Base-by-base conservation (phyloP, 2,888 invertebrate species). In the Tipula helvola region DNA sequence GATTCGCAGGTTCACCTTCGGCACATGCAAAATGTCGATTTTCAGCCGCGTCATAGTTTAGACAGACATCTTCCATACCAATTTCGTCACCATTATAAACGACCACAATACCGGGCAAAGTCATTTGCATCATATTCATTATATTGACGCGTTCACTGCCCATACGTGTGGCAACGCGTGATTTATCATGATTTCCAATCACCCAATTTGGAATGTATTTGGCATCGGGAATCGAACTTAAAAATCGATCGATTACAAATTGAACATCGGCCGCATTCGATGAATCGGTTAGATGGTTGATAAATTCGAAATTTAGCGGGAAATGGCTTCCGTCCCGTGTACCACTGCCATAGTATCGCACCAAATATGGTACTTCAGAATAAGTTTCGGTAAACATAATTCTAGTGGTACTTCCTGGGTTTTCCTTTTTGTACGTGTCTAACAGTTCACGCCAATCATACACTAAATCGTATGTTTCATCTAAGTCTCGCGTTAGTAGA, bases 401-500 rank as follows among this genome's bases (percentile, higher is more conserved):
- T 52, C 16, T 52, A 5, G 52, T 52, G 2, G 16, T 16, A 2
- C 16, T 16, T 5, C 52, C 52, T 5, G 52, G 16, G 16, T 44
- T 3, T 8, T 7, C 10, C 7, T 3, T 10, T 10, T 44, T 44
- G 12, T 52, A 52, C 16, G 52, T 12, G 12, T 52, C 52, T 5
- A 52, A 16, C 16, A 52, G 8, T 52, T n/a, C 16, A 52, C 52
- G 52, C 89, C 94, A 93, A 87, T 94, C 93, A 4, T 92, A 92
- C 0, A 94, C 91, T 89, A 94, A 90, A 3, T 93, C 93, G 87
- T 93, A 93, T 0, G 92, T 93, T 88, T 94, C 94, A 5, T 93
- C 92, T 88, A 93, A 93, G 89, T 94, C 93, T 85, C 92, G 93
- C 0, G 95, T 95, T 88, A 93, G 94, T 13, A 92, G 91, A 88